These are phyloP conservation scores for Conistra vaccinii DNA, from an alignment of 2,888 invertebrate species.

Conservation along the genomic window DNA sequence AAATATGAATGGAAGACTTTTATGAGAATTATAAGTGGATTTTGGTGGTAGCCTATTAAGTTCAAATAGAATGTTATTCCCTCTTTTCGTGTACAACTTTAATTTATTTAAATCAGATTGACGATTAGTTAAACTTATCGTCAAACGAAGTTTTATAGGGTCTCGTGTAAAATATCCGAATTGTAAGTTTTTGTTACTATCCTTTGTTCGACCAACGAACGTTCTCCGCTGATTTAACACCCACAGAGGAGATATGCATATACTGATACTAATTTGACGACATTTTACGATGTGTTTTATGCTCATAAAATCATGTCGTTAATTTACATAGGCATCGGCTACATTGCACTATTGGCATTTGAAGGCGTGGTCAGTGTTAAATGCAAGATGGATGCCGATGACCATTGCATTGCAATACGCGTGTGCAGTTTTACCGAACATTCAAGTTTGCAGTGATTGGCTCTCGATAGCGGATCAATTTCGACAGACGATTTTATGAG, in stretches of 20 bases:
- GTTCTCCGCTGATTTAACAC: neutral
- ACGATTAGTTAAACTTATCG: neutral
- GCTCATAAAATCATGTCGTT: neutral
- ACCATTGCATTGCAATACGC: slow-evolving; percentile 25
- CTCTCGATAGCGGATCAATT: slow-evolving; percentile 1
- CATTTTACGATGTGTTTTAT: neutral
- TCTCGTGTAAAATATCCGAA: neutral
- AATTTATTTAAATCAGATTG: neutral
- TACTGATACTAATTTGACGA: neutral
- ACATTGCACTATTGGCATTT: neutral
- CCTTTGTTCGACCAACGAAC: neutral
- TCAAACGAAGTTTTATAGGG: neutral
- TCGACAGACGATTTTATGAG: neutral
- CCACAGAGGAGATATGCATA: no score
- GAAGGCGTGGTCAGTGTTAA: slow-evolving; percentile 25
- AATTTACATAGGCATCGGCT: neutral
- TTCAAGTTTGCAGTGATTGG: slow-evolving; percentile 29
- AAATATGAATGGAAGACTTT: neutral
- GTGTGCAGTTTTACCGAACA: slow-evolving; percentile 17
- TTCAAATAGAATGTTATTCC: neutral
- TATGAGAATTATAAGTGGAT: neutral
- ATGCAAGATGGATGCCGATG: slow-evolving; percentile 30
- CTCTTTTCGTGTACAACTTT: neutral
- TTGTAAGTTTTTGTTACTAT: neutral
- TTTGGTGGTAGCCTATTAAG: neutral